Conservation (phyloP, 1,140 invertebrate genomes). For the Cydia strobilella region DNA sequence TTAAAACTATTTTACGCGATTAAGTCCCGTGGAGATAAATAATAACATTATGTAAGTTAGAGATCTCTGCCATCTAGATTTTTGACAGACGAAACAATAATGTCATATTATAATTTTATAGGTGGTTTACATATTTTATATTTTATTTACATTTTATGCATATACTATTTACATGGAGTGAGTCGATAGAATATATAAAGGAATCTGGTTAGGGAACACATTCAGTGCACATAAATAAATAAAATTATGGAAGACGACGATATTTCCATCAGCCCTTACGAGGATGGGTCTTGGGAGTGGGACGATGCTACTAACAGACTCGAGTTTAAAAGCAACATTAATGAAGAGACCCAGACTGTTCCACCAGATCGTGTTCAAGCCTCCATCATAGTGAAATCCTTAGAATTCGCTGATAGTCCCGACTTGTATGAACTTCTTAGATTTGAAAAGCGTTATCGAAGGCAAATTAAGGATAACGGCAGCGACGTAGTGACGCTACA, state of each 20-base stretch:
- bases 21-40: too few species aligned
- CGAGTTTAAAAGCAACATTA: not conserved
- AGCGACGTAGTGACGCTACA: slow-evolving; percentile 36
- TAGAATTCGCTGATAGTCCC: not conserved
- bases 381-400: not conserved
- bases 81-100: not conserved
- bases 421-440: not conserved
- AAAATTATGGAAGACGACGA: slow-evolving; percentile 15
- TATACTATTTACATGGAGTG: not conserved
- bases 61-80: not conserved
- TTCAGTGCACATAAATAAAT: not conserved
- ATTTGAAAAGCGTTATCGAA: slow-evolving; percentile 8
- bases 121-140: slow-evolving; percentile 10
- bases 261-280: not conserved
- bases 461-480: not conserved
- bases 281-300: slow-evolving; percentile 11
- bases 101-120: slow-evolving; percentile 10
- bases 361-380: not conserved
- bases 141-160: slow-evolving; percentile 5
- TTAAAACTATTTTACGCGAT: too few species aligned
- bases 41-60: too few species aligned
- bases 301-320: not conserved
- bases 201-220: not conserved
- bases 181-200: not conserved
- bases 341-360: not conserved